phyloP scores from a whole-genome alignment of 2,888 invertebrate genomes.

The Incurvaria masculella region DNA sequence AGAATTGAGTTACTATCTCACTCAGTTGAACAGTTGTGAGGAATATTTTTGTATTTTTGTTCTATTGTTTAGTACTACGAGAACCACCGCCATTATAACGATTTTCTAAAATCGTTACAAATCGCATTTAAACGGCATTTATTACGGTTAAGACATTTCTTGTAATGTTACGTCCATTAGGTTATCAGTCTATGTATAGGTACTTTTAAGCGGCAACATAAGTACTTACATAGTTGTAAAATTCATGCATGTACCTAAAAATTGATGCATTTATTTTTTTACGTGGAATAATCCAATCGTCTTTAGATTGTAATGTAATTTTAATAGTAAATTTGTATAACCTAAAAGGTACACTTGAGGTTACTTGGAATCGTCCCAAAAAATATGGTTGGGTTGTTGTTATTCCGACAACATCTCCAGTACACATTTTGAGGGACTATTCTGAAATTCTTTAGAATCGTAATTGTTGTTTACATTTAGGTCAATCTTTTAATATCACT shows the following conservation, averaged over 20 bases:
- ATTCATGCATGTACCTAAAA: not conserved
- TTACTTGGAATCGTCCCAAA: conserved; percentile 46
- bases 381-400: conserved; percentile 19
- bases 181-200: not conserved
- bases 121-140: conserved; percentile 6
- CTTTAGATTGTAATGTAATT: not conserved
- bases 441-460: conserved; percentile 26
- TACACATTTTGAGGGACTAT: conserved; percentile 37
- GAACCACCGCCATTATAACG: not conserved
- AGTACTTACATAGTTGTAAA: not conserved
- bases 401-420: conserved; percentile 5
- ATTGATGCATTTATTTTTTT: not conserved
- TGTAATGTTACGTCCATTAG: not conserved
- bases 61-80: not conserved
- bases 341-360: conserved; percentile 12
- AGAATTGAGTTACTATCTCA: too few relatives aligned
- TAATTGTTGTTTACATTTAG: not conserved
- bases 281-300: not conserved
- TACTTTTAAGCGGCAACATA: not conserved
- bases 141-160: conserved; percentile 2
- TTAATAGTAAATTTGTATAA: not conserved
- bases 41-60: too few relatives aligned
- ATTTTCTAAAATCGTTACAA: too few relatives aligned
- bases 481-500: not conserved
- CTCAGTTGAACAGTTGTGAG: too few relatives aligned